phyloP scores from a whole-genome alignment of 1,140 invertebrate species.

The Hypsibius dujardini region DNA sequence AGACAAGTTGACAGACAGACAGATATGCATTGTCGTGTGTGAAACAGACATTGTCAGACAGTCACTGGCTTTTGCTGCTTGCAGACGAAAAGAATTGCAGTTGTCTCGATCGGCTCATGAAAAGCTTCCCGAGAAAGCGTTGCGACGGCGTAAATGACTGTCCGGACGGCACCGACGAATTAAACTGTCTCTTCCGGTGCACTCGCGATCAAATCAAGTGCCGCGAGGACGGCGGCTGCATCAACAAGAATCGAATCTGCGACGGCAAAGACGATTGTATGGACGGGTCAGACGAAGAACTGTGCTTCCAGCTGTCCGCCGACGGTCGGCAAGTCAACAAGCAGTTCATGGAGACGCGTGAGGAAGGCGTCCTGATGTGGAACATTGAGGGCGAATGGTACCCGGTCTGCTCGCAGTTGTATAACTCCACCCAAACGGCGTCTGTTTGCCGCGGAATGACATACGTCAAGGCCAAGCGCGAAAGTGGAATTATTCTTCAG shows the following conservation, averaged over 20 bases:
- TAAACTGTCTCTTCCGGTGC: constrained; percentile 7
- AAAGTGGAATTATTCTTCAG: background rate
- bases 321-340: constrained; percentile 3
- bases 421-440: constrained; percentile 6
- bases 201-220: constrained; percentile 14
- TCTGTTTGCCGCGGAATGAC: constrained; percentile 11
- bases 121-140: constrained; percentile 6
- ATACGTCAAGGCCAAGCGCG: background rate
- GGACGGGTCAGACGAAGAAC: constrained; percentile 11
- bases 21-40: too few relatives aligned
- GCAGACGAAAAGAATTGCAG: constrained; percentile 3
- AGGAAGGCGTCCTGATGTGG: constrained; percentile 14
- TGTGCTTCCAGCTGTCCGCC: constrained; percentile 1
- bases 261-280: background rate
- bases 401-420: constrained; percentile 1
- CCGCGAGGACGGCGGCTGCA: constrained; percentile 2
- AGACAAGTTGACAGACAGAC: too few relatives aligned
- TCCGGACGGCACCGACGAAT: constrained; percentile 7
- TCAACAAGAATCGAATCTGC: background rate
- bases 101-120: constrained; percentile 1
- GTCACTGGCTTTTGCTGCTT: background rate
- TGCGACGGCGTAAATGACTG: background rate
- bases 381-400: constrained; percentile 15
- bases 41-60: too few relatives aligned
- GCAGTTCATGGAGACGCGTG: constrained; percentile 8